Conservation (phyloP, 2,797 vertebrate species). For the Sebastes matsubarae region DNA sequence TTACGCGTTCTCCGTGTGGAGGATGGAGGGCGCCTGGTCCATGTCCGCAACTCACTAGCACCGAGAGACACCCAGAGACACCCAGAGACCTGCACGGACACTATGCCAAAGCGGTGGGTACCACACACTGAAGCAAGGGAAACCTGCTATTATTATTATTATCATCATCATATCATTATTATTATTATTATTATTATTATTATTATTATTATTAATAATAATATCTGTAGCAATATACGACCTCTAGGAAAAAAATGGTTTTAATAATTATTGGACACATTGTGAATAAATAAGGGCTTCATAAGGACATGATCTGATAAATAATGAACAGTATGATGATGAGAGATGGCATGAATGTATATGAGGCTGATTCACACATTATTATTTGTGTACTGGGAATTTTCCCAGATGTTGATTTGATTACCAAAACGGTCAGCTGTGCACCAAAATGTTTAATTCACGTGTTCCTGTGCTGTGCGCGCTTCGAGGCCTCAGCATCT, state of each 20-base stretch:
- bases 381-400: background rate
- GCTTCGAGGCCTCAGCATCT: constrained; percentile 34
- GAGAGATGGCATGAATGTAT: background rate
- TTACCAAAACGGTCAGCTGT: background rate
- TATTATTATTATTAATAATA: background rate
- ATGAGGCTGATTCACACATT: background rate
- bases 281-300: background rate
- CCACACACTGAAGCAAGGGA: background rate
- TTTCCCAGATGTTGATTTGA: background rate
- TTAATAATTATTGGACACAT: background rate
- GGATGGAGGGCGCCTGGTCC: constrained; percentile 89
- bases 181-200: no score
- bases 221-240: background rate
- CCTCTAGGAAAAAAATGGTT: accelerated
- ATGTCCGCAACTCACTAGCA: constrained; percentile 87
- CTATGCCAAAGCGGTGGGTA: constrained; percentile 84
- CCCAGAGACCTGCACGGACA: constrained; percentile 30
- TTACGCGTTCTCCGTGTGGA: constrained; percentile 89
- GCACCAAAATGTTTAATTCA: background rate
- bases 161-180: accelerated
- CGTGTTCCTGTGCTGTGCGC: background rate
- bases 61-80: constrained; percentile 31
- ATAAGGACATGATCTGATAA: background rate
- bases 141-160: no score
- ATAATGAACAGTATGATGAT: background rate